Base-by-base conservation (phyloP, 1,140 invertebrate genomes). In the Hylaeus volcanicus region DNA sequence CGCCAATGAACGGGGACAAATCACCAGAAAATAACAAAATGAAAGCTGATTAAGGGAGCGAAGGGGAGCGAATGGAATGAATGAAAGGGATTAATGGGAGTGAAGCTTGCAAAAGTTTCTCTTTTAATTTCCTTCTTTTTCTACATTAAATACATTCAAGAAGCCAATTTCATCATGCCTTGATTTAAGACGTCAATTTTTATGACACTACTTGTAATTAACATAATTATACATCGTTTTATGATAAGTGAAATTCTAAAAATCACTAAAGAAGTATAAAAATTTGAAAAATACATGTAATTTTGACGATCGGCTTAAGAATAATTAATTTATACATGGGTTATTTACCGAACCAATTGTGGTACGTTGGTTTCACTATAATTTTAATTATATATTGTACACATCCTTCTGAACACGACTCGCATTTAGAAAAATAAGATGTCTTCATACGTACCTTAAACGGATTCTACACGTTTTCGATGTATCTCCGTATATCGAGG, bases 1-100 rank as follows among this genome's bases (percentile, higher is more conserved):
- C 92, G 0, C 94, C 94, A 37, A 94, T 94, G 91, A 94, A 95
- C 79, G 94, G 94, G 26, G 94, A 94, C 74, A 93, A 93, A 85
- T 94, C 93, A 12, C 94, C 93, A n/a, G 93, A 93, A 77, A 91
- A 79, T 75, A 93, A 86, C 60, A 92, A 92, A 61, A 89, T 90
- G 43, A 91, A 92, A 79, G 90, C 90, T 68, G 92, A 93, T 86
- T 92, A 71, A 48, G 55, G 61, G 45, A 60, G 60, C 15, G 41
- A 39, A 74, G 37, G 61, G 11, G 75, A 72, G 65, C 14, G 5
- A 12, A 53, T 58, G 15, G 26, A 60, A 56, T 14, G 37, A 55
- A 70, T 53, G 51, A 66, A 77, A 58, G 56, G n/a, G 45, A 51
- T 37, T 68, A 9, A 51, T n/a, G 45, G 26, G 45, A 68, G 65